Evolutionary conservation across 2,797 vertebrate species (phyloP).

Genomic region (Microctenopoma steveboyesi): DNA sequence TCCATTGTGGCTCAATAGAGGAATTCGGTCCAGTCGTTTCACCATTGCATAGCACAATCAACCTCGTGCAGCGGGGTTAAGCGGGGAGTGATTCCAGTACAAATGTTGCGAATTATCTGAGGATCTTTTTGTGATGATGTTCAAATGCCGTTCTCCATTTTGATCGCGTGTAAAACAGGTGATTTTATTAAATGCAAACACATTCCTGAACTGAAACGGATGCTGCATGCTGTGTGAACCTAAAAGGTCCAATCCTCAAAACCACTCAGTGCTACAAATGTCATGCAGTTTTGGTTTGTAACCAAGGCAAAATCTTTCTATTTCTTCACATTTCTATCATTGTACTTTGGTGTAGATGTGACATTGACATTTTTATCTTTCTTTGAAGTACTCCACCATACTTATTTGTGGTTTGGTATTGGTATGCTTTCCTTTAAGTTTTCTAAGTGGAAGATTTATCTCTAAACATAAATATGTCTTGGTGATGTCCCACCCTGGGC

Average conservation of each 20-base stretch:
- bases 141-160: constrained; percentile 19
- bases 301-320: background rate
- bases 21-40: constrained; percentile 50
- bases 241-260: constrained; percentile 12
- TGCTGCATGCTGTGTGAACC: constrained; percentile 1
- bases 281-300: constrained; percentile 26
- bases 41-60: constrained; percentile 60
- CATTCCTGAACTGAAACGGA: background rate
- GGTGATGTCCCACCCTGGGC: constrained; percentile 7
- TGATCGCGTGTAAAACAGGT: constrained; percentile 17
- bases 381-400: background rate
- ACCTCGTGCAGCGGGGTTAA: constrained; percentile 47
- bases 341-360: constrained; percentile 5
- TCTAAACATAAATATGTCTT: constrained; percentile 11
- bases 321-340: background rate
- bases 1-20: constrained; percentile 41
- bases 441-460: constrained; percentile 19
- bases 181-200: constrained; percentile 13
- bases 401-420: background rate
- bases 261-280: constrained; percentile 16
- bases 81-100: constrained; percentile 35
- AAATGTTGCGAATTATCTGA: constrained; percentile 39
- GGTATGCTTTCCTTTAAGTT: background rate
- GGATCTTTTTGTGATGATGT: constrained; percentile 35
- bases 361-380: background rate